Conservation (phyloP, 1,140 invertebrate genomes). For the Pogonomyrmex barbatus region DNA sequence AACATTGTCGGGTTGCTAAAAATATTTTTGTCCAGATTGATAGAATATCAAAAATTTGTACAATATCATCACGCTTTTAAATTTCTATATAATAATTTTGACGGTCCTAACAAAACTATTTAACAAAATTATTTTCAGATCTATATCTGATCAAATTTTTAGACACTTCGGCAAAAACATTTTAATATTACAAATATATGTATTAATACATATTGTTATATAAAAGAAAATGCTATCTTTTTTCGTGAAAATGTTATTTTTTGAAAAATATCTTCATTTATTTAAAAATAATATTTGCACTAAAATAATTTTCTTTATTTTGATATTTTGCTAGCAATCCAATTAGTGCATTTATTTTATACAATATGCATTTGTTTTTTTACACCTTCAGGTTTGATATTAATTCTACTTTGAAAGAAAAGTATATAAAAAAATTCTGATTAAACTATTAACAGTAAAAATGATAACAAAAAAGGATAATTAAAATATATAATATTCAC, state of each 20-base stretch:
- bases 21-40: too few relatives aligned
- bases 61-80: too few relatives aligned
- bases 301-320: not conserved
- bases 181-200: too few relatives aligned
- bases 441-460: not conserved
- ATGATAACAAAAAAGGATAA: not conserved
- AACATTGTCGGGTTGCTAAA: too few relatives aligned
- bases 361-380: not conserved
- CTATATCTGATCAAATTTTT: too few relatives aligned
- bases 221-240: not conserved
- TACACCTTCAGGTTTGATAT: not conserved
- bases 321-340: not conserved
- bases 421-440: not conserved
- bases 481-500: not conserved
- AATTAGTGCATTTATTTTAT: slow-evolving; percentile 8
- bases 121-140: too few relatives aligned
- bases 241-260: not conserved
- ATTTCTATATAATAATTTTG: too few relatives aligned
- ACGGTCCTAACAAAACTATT: too few relatives aligned
- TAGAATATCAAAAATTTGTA: too few relatives aligned
- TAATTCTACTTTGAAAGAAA: not conserved
- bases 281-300: not conserved
- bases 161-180: too few relatives aligned
- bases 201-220: not conserved
- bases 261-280: not conserved